Percentiles rank a stretch among this genome's conserved stretches.
Evolutionary conservation across 1,140 invertebrate species (phyloP).

Genomic region (Megathymus violae): DNA sequence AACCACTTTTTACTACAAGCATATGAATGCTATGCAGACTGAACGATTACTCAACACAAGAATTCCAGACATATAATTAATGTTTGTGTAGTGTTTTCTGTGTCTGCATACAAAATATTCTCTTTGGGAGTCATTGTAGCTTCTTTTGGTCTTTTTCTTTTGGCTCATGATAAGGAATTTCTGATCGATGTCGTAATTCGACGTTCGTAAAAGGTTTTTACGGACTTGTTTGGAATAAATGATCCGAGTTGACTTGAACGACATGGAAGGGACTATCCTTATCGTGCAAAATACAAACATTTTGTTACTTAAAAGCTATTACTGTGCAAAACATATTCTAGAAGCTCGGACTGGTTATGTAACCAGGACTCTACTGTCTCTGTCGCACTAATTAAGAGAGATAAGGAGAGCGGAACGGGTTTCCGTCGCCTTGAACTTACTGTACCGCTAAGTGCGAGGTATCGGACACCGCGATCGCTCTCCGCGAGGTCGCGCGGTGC

Average conservation of each 20-base stretch:
- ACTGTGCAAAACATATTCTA: conserved; percentile 38
- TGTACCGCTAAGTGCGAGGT: conserved; percentile 42
- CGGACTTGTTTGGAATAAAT: too few species aligned
- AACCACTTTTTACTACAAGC: too few species aligned
- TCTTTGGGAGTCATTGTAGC: too few species aligned
- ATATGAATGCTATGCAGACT: too few species aligned
- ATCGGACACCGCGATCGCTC: conserved; percentile 2
- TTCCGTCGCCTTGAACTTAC: conserved; percentile 49
- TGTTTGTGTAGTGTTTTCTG: too few species aligned
- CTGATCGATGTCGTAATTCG: too few species aligned
- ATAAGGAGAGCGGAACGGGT: conserved; percentile 36
- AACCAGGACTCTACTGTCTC: conserved; percentile 15
- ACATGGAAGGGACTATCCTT: background rate
- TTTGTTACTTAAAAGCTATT: conserved; percentile 21
- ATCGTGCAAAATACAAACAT: background rate
- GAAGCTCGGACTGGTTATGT: conserved; percentile 25
- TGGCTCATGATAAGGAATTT: too few species aligned
- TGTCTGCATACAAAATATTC: too few species aligned
- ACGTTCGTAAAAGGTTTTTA: too few species aligned
- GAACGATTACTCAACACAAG: too few species aligned
- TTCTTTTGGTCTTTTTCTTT: too few species aligned
- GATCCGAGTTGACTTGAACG: background rate
- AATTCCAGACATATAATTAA: too few species aligned
- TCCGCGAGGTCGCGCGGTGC: conserved; percentile 12
- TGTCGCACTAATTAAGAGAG: conserved; percentile 17